Evolutionary conservation across 2,888 invertebrate species (phyloP).

Genomic region (Lutraria lutraria): DNA sequence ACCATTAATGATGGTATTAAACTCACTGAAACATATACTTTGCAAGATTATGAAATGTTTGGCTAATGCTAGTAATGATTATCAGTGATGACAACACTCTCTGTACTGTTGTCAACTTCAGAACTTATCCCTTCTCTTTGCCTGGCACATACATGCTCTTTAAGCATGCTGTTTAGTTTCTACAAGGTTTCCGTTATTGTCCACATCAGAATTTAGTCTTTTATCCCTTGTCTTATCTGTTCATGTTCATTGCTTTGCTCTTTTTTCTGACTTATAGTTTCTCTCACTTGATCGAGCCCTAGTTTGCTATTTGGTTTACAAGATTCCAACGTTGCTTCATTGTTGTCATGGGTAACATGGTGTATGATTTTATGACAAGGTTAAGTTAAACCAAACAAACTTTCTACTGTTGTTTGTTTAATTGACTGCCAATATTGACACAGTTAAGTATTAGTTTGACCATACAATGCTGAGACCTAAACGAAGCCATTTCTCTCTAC

Average conservation of each 20-base stretch:
- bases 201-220: too few species aligned
- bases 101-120: too few species aligned
- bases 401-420: constrained; percentile 18
- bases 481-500: neutral
- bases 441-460: constrained; percentile 7
- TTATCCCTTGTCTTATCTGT: too few species aligned
- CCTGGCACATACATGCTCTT: too few species aligned
- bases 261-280: neutral
- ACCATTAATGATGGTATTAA: too few species aligned
- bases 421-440: constrained; percentile 26
- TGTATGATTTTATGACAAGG: neutral
- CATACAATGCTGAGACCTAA: neutral
- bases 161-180: too few species aligned
- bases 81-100: too few species aligned
- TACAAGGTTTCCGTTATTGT: too few species aligned
- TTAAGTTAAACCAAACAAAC: neutral
- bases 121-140: too few species aligned
- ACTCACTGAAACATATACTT: too few species aligned
- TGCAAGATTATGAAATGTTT: too few species aligned
- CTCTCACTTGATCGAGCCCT: neutral
- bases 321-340: constrained; percentile 3
- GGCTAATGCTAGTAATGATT: too few species aligned
- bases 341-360: neutral
- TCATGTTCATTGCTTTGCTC: neutral
- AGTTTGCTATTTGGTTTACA: neutral